phyloP scores from a whole-genome alignment of 2,113 vertebrate species.

The Martes martes region DNA sequence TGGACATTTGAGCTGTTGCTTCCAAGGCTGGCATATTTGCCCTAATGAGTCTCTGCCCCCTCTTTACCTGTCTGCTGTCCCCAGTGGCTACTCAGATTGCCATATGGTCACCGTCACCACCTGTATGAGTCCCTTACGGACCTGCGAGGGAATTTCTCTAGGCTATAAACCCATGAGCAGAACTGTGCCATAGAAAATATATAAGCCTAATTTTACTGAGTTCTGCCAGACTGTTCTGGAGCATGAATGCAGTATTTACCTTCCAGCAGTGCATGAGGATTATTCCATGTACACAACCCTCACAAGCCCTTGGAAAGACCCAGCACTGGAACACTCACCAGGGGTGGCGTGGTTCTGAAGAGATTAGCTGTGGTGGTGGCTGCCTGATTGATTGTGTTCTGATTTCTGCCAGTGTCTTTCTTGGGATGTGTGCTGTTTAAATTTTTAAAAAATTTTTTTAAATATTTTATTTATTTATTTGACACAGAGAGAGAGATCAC shows the following conservation, averaged over 20 bases:
- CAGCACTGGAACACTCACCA: too few relatives aligned
- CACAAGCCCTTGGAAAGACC: not conserved
- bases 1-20: not conserved
- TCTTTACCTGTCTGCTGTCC: not conserved
- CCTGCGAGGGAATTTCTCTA: not conserved
- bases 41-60: not conserved
- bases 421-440: too few relatives aligned
- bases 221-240: not conserved
- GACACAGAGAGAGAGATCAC: too few relatives aligned
- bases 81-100: not conserved
- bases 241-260: not conserved
- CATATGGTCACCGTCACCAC: not conserved
- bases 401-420: not conserved
- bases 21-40: not conserved
- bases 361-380: not conserved
- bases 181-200: not conserved
- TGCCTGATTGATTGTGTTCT: not conserved
- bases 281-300: not conserved
- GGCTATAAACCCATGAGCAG: not conserved
- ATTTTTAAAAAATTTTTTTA: too few relatives aligned
- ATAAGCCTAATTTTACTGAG: not conserved
- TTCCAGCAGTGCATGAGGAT: too few relatives aligned
- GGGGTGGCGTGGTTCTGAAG: not conserved
- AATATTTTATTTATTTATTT: too few relatives aligned
- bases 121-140: not conserved